Evolutionary conservation across 2,797 vertebrate genomes (phyloP).

Genomic region (Clarias laeviceps): DNA sequence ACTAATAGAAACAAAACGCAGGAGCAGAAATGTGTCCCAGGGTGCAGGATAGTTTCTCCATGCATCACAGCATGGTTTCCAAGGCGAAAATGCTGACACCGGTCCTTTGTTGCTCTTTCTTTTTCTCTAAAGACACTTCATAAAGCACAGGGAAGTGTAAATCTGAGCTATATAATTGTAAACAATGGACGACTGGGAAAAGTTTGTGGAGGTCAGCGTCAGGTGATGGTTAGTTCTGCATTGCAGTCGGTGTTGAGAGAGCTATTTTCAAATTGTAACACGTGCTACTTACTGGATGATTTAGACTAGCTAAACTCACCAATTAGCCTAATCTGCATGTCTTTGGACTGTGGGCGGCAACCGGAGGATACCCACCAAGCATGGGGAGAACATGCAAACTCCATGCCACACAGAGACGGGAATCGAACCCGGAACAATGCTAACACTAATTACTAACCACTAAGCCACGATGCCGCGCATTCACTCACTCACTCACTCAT

Average conservation of each 20-base stretch:
- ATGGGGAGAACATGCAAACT: too few relatives aligned
- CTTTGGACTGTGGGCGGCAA: too few relatives aligned
- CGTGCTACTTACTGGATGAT: neutral
- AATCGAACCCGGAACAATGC: too few relatives aligned
- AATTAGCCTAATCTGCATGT: too few relatives aligned
- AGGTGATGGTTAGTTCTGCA: slow-evolving; percentile 72
- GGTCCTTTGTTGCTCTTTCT: slow-evolving; percentile 69
- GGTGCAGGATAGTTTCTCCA: slow-evolving; percentile 58
- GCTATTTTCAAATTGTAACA: neutral
- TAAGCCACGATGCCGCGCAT: too few relatives aligned
- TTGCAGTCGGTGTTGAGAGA: slow-evolving; percentile 69
- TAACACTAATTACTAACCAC: too few relatives aligned
- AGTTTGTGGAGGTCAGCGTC: slow-evolving; percentile 75
- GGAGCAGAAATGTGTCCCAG: slow-evolving; percentile 63
- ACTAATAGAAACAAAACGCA: slow-evolving; percentile 55
- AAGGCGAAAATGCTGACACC: slow-evolving; percentile 72
- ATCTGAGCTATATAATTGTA: slow-evolving; percentile 73
- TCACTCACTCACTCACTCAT: too few relatives aligned
- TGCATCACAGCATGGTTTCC: slow-evolving; percentile 63
- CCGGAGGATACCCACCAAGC: too few relatives aligned
- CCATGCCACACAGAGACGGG: too few relatives aligned
- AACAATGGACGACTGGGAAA: slow-evolving; percentile 76
- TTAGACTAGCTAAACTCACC: neutral
- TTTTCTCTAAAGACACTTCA: slow-evolving; percentile 76
- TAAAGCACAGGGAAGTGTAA: slow-evolving; percentile 77